Evolutionary conservation across 2,797 vertebrate genomes (phyloP), one percentile per base, ranked within the genome.

Genomic region (Atherinosoma microstoma): DNA sequence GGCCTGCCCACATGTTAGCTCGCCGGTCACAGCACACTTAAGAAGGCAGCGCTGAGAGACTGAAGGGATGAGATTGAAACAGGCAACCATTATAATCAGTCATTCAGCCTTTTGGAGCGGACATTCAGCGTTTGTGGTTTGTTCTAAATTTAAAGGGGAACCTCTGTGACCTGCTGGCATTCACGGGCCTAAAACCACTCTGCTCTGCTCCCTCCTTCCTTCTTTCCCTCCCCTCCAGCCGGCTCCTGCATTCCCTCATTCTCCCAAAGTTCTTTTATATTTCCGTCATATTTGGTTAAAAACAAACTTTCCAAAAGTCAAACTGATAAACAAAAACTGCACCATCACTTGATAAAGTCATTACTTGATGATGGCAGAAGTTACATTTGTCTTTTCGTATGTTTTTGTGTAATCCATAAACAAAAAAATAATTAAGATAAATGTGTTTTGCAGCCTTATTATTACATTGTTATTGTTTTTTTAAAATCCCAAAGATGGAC

Each of bases 41-140:
- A 89, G 90, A 89, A 84, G 78, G 65, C 83, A 78, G 76, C 13
- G 76, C 83, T 22, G 82, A 73, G 84, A 82, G 84, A 78, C 84
- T 79, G 86, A 86, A 47, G 70, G 84, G 91, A 92, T 16, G 87
- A 90, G 91, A 93, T 93, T n/a, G 82, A 91, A 91, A 85, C 83
- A 89, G 91, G 92, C 92, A 92, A 90, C 91, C 91, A 92, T 93
- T 92, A 85, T 92, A 91, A 92, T 92, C 90, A 91, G 75, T 91
- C 91, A 91, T 92, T 93, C 89, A 93, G 87, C 80, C 91, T 86
- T 90, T 89, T 89, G 85, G 87, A 89, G 87, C 4, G 88, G 88
- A 87, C 84, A 87, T 90, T 87, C 90, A 88, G 75, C 74, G 67
- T 88, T 85, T 71, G 87, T 81, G 90, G 90, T 92, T 91, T 90